A percentile compares a stretch with the other conserved stretches of the same genome.
phyloP scores from a whole-genome alignment of 2,113 vertebrate species.

The Phodopus roborovskii region DNA sequence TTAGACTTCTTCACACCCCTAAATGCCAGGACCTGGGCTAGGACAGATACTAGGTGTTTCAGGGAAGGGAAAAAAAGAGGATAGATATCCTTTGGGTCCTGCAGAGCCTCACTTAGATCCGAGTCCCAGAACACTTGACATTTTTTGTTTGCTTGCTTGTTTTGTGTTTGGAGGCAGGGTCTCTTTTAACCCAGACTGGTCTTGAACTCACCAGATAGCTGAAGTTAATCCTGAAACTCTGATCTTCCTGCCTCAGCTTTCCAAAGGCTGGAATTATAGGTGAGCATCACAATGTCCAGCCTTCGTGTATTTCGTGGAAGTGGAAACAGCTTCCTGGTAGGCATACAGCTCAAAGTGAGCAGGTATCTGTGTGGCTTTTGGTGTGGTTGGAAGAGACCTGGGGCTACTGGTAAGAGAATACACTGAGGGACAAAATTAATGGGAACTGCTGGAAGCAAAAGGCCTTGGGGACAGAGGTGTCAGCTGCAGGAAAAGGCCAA shows the following conservation, averaged over 20 bases:
- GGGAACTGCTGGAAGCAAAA: neutral
- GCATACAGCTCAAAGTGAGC: neutral
- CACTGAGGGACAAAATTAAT: neutral
- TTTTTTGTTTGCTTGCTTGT: neutral
- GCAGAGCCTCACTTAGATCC: neutral
- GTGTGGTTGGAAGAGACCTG: neutral
- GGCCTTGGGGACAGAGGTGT: neutral
- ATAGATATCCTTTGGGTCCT: neutral
- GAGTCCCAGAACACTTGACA: rapidly evolving
- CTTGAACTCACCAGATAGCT: neutral
- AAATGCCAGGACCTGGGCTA: neutral
- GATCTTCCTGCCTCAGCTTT: neutral
- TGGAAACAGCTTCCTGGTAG: neutral
- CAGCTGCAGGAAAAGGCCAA: neutral
- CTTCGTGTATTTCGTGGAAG: neutral
- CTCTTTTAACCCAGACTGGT: neutral
- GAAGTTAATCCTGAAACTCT: neutral
- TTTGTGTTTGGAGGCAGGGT: neutral
- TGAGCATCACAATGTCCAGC: neutral
- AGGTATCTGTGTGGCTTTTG: neutral
- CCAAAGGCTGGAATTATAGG: neutral
- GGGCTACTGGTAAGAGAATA: too few relatives aligned
- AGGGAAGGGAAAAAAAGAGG: neutral
- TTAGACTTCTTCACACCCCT: neutral
- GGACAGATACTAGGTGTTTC: neutral